Base-by-base conservation (phyloP, 2,797 vertebrate genomes). In the Thalassophryne amazonica region DNA sequence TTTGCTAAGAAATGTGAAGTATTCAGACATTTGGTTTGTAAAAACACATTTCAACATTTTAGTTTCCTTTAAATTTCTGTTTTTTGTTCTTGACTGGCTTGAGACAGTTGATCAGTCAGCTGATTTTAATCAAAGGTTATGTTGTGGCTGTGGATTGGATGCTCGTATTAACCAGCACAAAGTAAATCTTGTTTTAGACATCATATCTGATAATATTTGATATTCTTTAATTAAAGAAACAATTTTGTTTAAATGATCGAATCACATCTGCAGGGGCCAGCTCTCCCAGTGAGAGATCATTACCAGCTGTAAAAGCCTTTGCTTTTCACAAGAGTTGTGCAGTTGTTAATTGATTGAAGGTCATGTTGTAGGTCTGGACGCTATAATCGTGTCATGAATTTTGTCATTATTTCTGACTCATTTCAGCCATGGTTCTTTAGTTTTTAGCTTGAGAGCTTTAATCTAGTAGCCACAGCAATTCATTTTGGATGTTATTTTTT, bases 11-110 rank as follows among this genome's bases (percentile, higher is more conserved):
- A 42, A 36, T 36, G 33, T 52, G 25, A 59, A 46, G 4, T 13
- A n/a, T 47, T 51, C 48, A 60, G 63, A 69, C 66, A 51, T 54
- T 7, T 43, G 42, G 11, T 41, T 78, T 69, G 76, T 68, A 56
- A 51, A 64, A 60, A 69, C 24, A 38, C 45, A 46, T 58, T 27
- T 48, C 27, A 45, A 30, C 45, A 21, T 18, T 20, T 17, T 71
- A 72, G 34, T 50, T 64, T 58, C 18, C 13, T 51, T 65, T 53
- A 51, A 40, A 1, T 11, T 12, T 47, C 64, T 29, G 40, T 54
- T 15, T 21, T 54, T 59, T 35, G 4, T 18, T 23, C 12, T 2
- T 32, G 31, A 14, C 16, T 16, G 21, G 16, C 27, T 16, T 38
- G 15, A 20, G 52, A 36, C 48, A 58, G 43, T 24, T 38, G 15